Base-by-base conservation (phyloP, 2,113 vertebrate genomes). In the Arothron firmamentum region DNA sequence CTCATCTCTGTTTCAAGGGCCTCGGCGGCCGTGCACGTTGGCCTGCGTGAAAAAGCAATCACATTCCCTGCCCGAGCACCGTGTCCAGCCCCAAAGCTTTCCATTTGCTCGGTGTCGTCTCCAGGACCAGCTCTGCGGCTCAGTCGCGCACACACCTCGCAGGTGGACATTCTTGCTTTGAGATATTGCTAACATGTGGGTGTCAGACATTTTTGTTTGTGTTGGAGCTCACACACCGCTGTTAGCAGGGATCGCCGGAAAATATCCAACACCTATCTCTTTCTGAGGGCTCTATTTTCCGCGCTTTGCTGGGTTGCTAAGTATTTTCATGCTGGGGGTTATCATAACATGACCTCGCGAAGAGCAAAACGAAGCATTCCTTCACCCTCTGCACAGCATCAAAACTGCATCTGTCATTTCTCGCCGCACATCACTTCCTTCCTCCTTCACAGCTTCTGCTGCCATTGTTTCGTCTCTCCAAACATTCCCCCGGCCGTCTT, bases 261-360 rank as follows among this genome's bases (percentile, higher is more conserved):
- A 82, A 77, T 51, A 48, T 83, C 80, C 75, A 74, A 65, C 59
- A 23, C n/a, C 34, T 56, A 61, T 75, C 62, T 73, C 52, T 79
- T 88, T 76, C 81, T 72, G 48, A 72, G 47, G 23, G 20, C 54
- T 56, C 65, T 78, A 64, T 75, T 62, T 59, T 69, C 59, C 52
- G 63, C 52, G 72, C 64, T 79, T 78, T 57, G 18, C 75, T 59
- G 67, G 78, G 71, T 78, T 79, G 72, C 75, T 80, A 82, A 84
- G 86, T 89, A 83, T 87, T 88, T 88, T 85, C 79, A 80, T 66
- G 85, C 31, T 13, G 72, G 75, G 65, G 82, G 84, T 88, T 89
- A 88, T 85, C 76, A 83, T 46, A 88, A 83, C 82, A 88, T 65
- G 76, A 86, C 85, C 84, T 79, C 59, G 20, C 61, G 48, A 77